Conservation (phyloP, 2,797 vertebrate genomes). For the Taenioides sp. region DNA sequence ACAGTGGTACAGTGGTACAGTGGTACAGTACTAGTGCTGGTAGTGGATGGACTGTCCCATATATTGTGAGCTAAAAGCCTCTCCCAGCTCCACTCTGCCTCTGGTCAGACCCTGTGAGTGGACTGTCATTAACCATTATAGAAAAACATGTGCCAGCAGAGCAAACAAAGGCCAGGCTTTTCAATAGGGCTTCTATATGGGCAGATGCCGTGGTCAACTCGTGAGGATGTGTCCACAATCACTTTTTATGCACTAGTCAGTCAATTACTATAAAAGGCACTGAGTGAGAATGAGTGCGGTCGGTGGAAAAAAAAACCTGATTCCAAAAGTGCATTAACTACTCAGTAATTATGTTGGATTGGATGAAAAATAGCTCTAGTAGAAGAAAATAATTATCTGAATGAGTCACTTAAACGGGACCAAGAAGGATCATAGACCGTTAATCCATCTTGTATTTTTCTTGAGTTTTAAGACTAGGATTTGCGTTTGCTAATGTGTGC, state of each 20-base stretch:
- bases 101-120: constrained; percentile 60
- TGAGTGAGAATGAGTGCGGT: constrained; percentile 31
- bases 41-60: constrained; percentile 49
- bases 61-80: constrained; percentile 64
- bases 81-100: constrained; percentile 55
- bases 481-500: no score
- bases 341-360: neutral
- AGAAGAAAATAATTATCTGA: neutral
- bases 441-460: no score
- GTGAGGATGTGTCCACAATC: constrained; percentile 13
- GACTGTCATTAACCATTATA: constrained; percentile 55
- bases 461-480: no score
- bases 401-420: no score
- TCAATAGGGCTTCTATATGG: constrained; percentile 50
- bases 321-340: neutral
- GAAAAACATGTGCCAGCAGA: constrained; percentile 57
- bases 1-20: neutral
- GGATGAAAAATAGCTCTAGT: neutral
- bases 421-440: no score
- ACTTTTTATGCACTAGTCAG: constrained; percentile 39
- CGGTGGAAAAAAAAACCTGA: constrained; percentile 27
- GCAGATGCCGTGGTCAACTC: constrained; percentile 7
- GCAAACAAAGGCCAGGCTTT: constrained; percentile 56
- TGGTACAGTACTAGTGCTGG: neutral
- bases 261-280: constrained; percentile 50